A percentile compares a stretch with the other conserved stretches of the same genome.
Evolutionary conservation across 2,797 vertebrate genomes (phyloP).

Genomic region (Macropodus opercularis): DNA sequence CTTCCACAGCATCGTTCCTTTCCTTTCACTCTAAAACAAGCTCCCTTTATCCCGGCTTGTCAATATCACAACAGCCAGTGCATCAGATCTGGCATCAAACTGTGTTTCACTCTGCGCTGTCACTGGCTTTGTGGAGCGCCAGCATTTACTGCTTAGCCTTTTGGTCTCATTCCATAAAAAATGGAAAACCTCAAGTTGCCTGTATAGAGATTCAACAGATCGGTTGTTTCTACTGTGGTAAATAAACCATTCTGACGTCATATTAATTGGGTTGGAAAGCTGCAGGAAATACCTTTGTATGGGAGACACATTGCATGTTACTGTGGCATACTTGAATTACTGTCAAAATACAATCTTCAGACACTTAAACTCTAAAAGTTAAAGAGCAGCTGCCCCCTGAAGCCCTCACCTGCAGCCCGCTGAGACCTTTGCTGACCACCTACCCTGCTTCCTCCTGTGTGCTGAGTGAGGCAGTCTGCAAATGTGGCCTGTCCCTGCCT

Average conservation of each 20-base stretch:
- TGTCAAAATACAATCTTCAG: conserved; percentile 27
- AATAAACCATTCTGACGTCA: conserved; percentile 33
- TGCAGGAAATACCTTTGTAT: too few species aligned
- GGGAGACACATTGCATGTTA: too few species aligned
- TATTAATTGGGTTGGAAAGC: conserved; percentile 20
- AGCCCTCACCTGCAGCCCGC: conserved; percentile 29
- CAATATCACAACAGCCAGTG: conserved; percentile 18
- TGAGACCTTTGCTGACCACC: conserved; percentile 29
- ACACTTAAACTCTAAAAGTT: conserved; percentile 33
- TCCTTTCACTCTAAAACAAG: conserved; percentile 1
- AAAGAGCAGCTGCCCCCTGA: conserved; percentile 31
- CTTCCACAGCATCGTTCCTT: conserved; percentile 5
- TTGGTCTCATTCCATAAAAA: conserved; percentile 46
- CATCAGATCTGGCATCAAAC: conserved; percentile 18
- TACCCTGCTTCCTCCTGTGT: conserved; percentile 30
- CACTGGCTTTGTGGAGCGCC: conserved; percentile 11
- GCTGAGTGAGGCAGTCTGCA: too few species aligned
- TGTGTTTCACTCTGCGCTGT: conserved; percentile 17
- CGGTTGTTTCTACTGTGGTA: too few species aligned
- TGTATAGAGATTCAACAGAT: conserved; percentile 25
- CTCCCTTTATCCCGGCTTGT: conserved; percentile 17
- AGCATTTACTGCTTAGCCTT: conserved; percentile 35
- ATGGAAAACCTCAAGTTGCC: too few species aligned
- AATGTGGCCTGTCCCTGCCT: conserved; percentile 34
- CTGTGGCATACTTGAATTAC: conserved; percentile 16